Evolutionary conservation across 2,113 vertebrate genomes (phyloP), one percentile per base, ranked within the genome.

Genomic region (Capreolus pygargus): DNA sequence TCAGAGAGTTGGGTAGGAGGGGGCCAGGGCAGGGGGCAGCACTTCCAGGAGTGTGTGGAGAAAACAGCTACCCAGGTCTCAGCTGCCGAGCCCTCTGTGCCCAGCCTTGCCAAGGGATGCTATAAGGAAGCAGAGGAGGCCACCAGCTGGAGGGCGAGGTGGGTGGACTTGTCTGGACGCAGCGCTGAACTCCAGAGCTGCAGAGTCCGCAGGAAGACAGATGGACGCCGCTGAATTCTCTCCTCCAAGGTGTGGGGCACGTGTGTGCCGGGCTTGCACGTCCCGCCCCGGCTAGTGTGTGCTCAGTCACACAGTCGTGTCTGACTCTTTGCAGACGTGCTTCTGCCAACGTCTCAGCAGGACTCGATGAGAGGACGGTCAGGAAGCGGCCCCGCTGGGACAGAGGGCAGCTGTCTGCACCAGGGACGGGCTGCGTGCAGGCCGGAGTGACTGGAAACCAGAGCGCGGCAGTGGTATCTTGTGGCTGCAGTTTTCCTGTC

Each of bases 11-110:
- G 39, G 36, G 39, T 23, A 43, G 36, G 70, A 43, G 6, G 23
- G 39, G 39, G 12, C 12, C 67, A 39, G 70, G 70, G 23, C 70
- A 14, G 70, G 39, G 70, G 70, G 70, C 39, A 50, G n/a, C 0
- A 3, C 19, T 57, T 67, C 39, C 28, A 43, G 45, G 55, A n/a
- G 57, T 43, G 23, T 36, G 45, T 16, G 12, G 13, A 90, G 54
- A 55, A 61, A 86, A 43, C 14, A 47, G 85, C 10, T 11, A 23
- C n/a, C 7, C 28, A 36, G n/a, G 55, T 36, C 33, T 74, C 14
- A 0, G 6, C 4, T 2, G 12, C 1, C 2, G 4, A 52, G 39
- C 21, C 30, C 23, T 57, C 36, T 16, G 2, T 12, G 7, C 4
- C 5, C 10, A 23, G 43, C 25, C 50, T 36, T 50, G 21, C 57